phyloP scores from a whole-genome alignment of 1,140 invertebrate species.

The Papilio helenus region DNA sequence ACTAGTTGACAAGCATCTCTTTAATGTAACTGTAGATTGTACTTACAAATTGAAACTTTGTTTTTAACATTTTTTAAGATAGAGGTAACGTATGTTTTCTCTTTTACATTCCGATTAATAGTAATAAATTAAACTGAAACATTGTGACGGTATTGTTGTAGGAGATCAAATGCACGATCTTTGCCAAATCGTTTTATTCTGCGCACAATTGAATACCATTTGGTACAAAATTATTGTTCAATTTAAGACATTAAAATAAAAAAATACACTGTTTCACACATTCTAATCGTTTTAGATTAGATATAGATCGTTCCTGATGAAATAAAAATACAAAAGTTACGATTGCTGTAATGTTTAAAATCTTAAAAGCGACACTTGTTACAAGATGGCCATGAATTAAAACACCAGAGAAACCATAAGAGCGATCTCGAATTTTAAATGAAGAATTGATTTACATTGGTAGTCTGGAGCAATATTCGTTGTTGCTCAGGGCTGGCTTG shows the following conservation, averaged over 20 bases:
- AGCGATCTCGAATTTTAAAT: too few relatives aligned
- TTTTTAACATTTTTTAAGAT: not conserved
- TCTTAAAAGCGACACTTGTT: not conserved
- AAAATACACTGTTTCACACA: not conserved
- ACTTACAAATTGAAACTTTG: not conserved
- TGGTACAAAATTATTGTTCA: not conserved
- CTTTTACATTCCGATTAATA: not conserved
- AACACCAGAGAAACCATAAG: too few relatives aligned
- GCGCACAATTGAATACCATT: not conserved
- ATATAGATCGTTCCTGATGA: not conserved
- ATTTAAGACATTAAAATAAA: not conserved
- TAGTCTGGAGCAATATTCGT: too few relatives aligned
- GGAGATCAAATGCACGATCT: constrained; percentile 7
- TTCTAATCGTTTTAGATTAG: not conserved
- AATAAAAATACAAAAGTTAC: not conserved
- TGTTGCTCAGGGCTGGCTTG: too few relatives aligned
- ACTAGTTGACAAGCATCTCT: not conserved
- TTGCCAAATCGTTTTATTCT: constrained; percentile 20
- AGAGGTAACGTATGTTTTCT: constrained; percentile 1
- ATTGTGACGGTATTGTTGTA: not conserved
- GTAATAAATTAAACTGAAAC: not conserved
- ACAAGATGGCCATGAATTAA: too few relatives aligned
- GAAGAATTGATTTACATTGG: too few relatives aligned
- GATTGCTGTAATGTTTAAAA: not conserved
- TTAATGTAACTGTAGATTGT: not conserved